These are phyloP conservation scores for Phaetusa simplex DNA, from an alignment of 2,113 vertebrate genomes.

Conservation along the genomic window DNA sequence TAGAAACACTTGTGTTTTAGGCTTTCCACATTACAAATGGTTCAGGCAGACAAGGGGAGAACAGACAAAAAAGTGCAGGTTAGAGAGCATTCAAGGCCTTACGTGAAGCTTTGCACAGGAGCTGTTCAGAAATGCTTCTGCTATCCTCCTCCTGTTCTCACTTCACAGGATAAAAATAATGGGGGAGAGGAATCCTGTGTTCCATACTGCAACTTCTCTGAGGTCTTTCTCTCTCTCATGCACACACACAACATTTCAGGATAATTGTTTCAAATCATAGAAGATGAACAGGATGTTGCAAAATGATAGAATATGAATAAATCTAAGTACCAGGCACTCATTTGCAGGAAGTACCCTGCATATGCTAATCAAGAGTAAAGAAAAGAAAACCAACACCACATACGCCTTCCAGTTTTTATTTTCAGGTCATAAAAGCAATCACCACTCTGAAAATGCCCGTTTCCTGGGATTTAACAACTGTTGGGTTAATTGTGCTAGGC, in stretches of 20 bases:
- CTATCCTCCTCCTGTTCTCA: background rate
- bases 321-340: background rate
- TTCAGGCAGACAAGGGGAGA: background rate
- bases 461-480: background rate
- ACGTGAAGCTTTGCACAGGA: background rate
- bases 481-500: background rate
- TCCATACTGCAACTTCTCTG: background rate
- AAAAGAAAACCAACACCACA: background rate
- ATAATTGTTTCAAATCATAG: slow-evolving; percentile 1
- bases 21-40: background rate
- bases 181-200: background rate
- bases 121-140: background rate
- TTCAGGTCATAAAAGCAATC: background rate
- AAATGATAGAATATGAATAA: background rate
- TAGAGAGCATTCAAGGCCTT: background rate
- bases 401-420: background rate
- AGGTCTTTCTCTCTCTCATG: background rate
- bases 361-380: background rate
- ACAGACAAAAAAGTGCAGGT: background rate
- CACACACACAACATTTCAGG: background rate
- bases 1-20: background rate
- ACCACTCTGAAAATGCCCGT: background rate
- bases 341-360: background rate
- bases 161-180: background rate
- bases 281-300: background rate